Conservation (phyloP, 2,888 invertebrate species). For the Serripes groenlandicus region DNA sequence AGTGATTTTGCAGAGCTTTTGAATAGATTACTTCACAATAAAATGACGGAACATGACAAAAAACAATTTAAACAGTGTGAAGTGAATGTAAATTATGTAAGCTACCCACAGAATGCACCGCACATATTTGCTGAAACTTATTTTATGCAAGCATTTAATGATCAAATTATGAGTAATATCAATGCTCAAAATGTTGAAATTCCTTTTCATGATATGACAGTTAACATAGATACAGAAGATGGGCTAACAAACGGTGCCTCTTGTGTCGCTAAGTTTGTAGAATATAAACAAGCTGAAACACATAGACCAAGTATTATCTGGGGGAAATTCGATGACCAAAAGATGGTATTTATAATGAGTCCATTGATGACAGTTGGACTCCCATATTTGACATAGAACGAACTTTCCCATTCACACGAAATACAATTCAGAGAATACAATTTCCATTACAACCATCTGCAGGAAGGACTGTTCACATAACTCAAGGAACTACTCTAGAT, state of each 20-base stretch:
- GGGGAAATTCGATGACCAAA: conserved; percentile 44
- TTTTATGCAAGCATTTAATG: too few relatives aligned
- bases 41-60: too few relatives aligned
- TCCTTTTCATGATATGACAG: too few relatives aligned
- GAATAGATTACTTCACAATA: too few relatives aligned
- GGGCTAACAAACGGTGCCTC: conserved; percentile 56
- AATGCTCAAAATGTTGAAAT: too few relatives aligned
- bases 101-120: too few relatives aligned
- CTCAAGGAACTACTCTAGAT: conserved; percentile 56
- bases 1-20: too few relatives aligned
- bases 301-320: conserved; percentile 57
- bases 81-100: too few relatives aligned
- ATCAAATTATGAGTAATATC: too few relatives aligned
- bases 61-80: too few relatives aligned
- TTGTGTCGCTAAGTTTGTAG: conserved; percentile 43
- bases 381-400: conserved; percentile 58
- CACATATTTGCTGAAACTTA: too few relatives aligned
- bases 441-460: conserved; percentile 56
- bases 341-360: conserved; percentile 41
- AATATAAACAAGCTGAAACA: conserved; percentile 43
- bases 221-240: conserved; percentile 56
- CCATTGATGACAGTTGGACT: conserved; percentile 46
- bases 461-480: conserved; percentile 56
- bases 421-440: conserved; percentile 42
- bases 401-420: conserved; percentile 43